phyloP scores from a whole-genome alignment of 2,888 invertebrate species.

The Cantharis nigra region DNA sequence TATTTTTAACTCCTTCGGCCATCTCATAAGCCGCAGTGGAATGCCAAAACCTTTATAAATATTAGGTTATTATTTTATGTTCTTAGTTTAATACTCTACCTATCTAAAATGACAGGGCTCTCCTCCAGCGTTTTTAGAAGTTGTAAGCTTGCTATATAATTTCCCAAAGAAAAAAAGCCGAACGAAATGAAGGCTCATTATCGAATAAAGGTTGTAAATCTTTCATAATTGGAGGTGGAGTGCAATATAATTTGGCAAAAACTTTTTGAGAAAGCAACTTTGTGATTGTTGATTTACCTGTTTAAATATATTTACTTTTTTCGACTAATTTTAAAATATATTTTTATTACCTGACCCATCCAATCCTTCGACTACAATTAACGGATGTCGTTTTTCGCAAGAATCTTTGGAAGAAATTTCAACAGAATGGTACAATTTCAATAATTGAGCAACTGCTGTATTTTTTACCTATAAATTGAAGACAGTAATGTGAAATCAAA shows the following conservation, averaged over 20 bases:
- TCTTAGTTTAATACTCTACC: constrained; percentile 40
- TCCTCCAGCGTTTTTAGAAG: constrained; percentile 42
- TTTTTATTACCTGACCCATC: constrained; percentile 53
- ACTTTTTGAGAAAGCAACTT: constrained; percentile 48
- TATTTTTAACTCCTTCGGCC: constrained; percentile 47
- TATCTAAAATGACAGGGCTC: constrained; percentile 56
- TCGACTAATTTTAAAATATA: not conserved
- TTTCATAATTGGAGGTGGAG: constrained; percentile 53
- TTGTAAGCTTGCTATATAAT: constrained; percentile 56
- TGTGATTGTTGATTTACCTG: constrained; percentile 56
- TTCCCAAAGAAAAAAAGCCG: constrained; percentile 56
- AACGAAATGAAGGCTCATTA: constrained; percentile 44
- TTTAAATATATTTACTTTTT: constrained; percentile 2
- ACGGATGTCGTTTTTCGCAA: constrained; percentile 45
- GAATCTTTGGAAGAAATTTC: constrained; percentile 16
- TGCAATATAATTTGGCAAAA: constrained; percentile 45
- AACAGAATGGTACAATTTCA: constrained; percentile 43
- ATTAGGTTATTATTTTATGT: not conserved
- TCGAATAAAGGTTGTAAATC: constrained; percentile 50
- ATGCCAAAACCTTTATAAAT: constrained; percentile 54
- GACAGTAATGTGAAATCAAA: not conserved
- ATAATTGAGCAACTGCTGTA: constrained; percentile 40
- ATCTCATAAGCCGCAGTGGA: constrained; percentile 56
- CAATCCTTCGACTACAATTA: constrained; percentile 57
- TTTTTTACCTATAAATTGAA: constrained; percentile 38